phyloP scores from a whole-genome alignment of 35 echinoderm and acorn worm genomes.

The Ophioderma brevispina region DNA sequence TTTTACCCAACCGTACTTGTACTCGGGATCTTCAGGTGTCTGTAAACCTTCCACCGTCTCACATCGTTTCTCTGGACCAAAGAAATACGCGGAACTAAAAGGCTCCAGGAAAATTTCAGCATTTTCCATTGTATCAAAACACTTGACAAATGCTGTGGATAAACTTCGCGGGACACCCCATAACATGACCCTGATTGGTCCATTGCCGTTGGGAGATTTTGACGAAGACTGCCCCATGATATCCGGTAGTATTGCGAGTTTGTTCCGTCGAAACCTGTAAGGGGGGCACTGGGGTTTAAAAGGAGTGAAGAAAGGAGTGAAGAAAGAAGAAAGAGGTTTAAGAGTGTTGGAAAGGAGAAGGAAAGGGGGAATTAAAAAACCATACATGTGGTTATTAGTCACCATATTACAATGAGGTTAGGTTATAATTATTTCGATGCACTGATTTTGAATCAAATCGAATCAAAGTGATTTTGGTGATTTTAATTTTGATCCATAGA shows the following conservation, averaged over 20 bases:
- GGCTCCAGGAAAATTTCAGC: slow-evolving; percentile 45
- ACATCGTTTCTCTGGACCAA: slow-evolving; percentile 31
- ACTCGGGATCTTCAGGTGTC: slow-evolving; percentile 31
- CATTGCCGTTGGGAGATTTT: background rate
- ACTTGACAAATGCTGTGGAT: slow-evolving; percentile 45
- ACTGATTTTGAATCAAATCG: no score
- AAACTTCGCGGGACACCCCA: slow-evolving; percentile 28
- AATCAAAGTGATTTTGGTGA: no score
- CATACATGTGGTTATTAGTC: no score
- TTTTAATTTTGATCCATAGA: no score
- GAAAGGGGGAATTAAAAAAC: no score
- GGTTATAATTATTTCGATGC: no score
- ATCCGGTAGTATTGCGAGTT: background rate
- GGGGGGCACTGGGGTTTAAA: background rate
- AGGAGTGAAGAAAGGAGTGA: no score
- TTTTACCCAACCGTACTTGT: slow-evolving; percentile 39
- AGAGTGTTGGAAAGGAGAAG: no score
- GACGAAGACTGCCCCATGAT: background rate
- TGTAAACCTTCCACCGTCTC: slow-evolving; percentile 7
- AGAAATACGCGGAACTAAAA: slow-evolving; percentile 27
- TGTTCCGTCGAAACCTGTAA: background rate
- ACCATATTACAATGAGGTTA: no score
- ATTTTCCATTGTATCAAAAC: slow-evolving; percentile 13
- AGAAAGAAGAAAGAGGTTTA: no score
- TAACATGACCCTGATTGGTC: slow-evolving; percentile 28